Percentiles rank a stretch among this genome's conserved stretches.
These are phyloP conservation scores for Scolopax mira DNA, from an alignment of 2,113 vertebrate genomes.

Conservation along the genomic window DNA sequence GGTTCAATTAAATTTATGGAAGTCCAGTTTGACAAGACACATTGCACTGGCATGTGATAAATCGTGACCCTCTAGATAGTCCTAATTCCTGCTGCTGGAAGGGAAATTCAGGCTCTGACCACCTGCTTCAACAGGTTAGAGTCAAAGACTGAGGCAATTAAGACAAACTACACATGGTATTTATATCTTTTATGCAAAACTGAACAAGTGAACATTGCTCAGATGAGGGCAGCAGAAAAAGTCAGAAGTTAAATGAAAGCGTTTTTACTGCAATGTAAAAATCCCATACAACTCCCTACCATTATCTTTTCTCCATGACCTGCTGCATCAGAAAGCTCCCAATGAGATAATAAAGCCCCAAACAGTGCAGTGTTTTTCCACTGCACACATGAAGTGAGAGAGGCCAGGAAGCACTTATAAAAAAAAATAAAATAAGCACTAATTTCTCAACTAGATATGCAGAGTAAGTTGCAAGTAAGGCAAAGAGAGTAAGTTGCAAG, in stretches of 20 bases:
- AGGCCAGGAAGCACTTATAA: neutral
- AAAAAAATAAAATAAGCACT: neutral
- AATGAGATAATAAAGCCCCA: neutral
- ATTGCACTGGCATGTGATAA: neutral
- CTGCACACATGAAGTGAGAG: neutral
- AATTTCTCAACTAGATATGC: neutral
- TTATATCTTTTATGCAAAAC: neutral
- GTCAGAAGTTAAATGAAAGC: neutral
- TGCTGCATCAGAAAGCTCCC: neutral
- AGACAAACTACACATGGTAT: neutral
- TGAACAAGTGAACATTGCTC: neutral
- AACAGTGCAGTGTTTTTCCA: neutral
- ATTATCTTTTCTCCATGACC: neutral
- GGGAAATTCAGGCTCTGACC: neutral
- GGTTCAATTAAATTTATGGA: neutral
- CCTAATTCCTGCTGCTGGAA: neutral
- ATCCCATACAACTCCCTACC: neutral
- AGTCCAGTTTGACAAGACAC: neutral
- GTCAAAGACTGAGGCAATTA: neutral
- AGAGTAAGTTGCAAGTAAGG: neutral
- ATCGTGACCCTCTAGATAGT: neutral
- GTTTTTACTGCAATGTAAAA: neutral
- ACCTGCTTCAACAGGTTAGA: neutral
- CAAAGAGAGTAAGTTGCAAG: neutral
- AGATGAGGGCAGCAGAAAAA: neutral